Conservation (phyloP, 2,797 vertebrate genomes). For the Heterohyrax brucei region DNA sequence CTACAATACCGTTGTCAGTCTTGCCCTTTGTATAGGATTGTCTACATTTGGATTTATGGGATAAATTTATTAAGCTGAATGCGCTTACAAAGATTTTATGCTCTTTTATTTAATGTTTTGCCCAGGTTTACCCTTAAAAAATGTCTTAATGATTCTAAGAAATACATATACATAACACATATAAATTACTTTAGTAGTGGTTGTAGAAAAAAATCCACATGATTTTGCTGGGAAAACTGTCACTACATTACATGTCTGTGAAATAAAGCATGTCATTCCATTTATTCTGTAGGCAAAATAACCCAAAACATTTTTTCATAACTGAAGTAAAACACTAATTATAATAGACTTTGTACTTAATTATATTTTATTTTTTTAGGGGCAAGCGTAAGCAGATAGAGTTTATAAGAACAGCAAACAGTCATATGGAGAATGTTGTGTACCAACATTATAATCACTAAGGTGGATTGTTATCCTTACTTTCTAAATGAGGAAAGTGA, state of each 20-base stretch:
- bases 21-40: neutral
- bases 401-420: neutral
- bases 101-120: slow-evolving; percentile 78
- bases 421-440: neutral
- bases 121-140: slow-evolving; percentile 73
- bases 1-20: neutral
- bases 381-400: neutral
- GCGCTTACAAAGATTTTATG: slow-evolving; percentile 64
- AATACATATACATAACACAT: neutral
- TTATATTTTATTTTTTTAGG: neutral
- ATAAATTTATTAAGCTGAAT: slow-evolving; percentile 78
- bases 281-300: neutral
- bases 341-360: neutral
- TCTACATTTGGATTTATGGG: slow-evolving; percentile 65
- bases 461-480: neutral
- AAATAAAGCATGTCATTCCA: slow-evolving; percentile 40
- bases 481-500: slow-evolving; percentile 45
- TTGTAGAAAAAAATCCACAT: neutral
- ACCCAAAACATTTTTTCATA: neutral
- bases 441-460: neutral
- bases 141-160: slow-evolving; percentile 70
- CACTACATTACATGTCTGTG: slow-evolving; percentile 37
- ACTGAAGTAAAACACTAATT: slow-evolving; percentile 10
- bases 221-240: slow-evolving; percentile 57
- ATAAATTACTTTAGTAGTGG: slow-evolving; percentile 61